Evolutionary conservation across 2,797 vertebrate species (phyloP).

Genomic region (Falco concolor): DNA sequence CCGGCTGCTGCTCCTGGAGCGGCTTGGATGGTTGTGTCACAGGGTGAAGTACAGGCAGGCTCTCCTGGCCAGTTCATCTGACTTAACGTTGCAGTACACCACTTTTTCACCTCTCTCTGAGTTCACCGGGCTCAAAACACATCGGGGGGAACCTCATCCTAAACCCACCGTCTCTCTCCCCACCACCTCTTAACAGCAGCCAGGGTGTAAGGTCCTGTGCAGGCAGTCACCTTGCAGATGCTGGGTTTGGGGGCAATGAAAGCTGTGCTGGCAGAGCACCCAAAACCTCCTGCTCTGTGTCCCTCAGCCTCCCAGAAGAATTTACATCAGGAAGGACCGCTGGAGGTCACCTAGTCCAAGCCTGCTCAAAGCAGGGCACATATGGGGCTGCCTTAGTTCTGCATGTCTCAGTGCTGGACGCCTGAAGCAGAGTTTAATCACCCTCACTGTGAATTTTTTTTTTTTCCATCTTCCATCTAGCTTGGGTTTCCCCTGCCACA

Average conservation of each 20-base stretch:
- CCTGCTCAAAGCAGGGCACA: neutral
- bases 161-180: rapidly evolving
- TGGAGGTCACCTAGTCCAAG: neutral
- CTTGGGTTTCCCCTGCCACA: neutral
- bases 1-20: neutral
- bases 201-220: rapidly evolving
- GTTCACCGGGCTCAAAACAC: neutral
- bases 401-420: rapidly evolving
- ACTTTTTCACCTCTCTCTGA: neutral
- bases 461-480: neutral
- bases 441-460: rapidly evolving
- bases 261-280: neutral
- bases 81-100: neutral
- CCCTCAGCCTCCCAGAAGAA: neutral
- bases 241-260: neutral
- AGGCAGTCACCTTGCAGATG: rapidly evolving
- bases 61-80: rapidly evolving
- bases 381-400: neutral
- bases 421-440: neutral
- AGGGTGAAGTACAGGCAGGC: neutral
- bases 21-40: neutral
- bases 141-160: rapidly evolving
- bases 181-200: neutral
- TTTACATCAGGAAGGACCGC: rapidly evolving
- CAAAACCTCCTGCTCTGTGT: neutral